Conservation (phyloP, 2,888 invertebrate species). For the Cynaeus angustus region DNA sequence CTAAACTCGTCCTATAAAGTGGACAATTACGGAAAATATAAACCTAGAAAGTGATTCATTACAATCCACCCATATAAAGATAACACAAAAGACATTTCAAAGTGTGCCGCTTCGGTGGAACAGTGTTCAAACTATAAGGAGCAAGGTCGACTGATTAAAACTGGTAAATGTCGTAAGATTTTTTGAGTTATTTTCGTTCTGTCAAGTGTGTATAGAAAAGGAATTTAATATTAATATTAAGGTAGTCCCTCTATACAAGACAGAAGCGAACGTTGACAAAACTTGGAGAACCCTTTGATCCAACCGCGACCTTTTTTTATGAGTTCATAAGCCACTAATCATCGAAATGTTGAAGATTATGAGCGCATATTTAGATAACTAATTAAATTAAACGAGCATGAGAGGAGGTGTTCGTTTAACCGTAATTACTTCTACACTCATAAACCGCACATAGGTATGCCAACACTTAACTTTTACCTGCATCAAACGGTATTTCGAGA, state of each 20-base stretch:
- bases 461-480: slow-evolving; percentile 27
- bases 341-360: slow-evolving; percentile 33
- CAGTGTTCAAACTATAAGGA: slow-evolving; percentile 33
- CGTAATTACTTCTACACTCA: slow-evolving; percentile 17
- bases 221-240: slow-evolving; percentile 55
- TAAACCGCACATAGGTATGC: slow-evolving; percentile 3
- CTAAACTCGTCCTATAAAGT: neutral
- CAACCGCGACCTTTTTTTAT: slow-evolving; percentile 37
- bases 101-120: slow-evolving; percentile 46
- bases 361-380: slow-evolving; percentile 30
- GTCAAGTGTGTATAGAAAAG: slow-evolving; percentile 53
- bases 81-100: neutral
- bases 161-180: slow-evolving; percentile 61
- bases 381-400: slow-evolving; percentile 31
- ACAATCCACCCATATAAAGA: no score
- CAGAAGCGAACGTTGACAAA: slow-evolving; percentile 50
- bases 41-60: no score
- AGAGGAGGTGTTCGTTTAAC: slow-evolving; percentile 13
- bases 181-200: slow-evolving; percentile 60
- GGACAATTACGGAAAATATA: neutral
- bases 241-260: slow-evolving; percentile 41
- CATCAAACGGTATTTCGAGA: slow-evolving; percentile 4
- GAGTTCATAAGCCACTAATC: slow-evolving; percentile 17
- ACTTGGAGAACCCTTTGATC: slow-evolving; percentile 49
- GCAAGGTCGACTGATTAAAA: slow-evolving; percentile 59